Conservation (phyloP, 2,888 invertebrate species). For the Beris morrisii region DNA sequence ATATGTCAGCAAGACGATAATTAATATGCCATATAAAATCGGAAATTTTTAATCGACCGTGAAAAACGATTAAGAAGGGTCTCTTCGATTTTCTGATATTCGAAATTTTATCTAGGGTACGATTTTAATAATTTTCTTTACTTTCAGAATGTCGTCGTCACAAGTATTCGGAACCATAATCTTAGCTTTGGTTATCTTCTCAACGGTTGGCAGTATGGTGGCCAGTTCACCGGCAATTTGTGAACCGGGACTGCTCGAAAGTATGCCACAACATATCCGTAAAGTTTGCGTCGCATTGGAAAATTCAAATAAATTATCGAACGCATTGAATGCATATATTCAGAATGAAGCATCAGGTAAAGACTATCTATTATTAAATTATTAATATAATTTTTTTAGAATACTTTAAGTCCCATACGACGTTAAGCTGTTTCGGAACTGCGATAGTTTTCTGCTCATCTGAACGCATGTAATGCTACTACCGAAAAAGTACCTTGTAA, state of each 20-base stretch:
- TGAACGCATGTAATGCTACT: too few relatives aligned
- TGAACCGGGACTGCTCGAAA: constrained; percentile 61
- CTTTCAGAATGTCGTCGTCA: constrained; percentile 49
- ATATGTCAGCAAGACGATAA: too few relatives aligned
- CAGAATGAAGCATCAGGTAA: constrained; percentile 55
- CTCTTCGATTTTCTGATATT: too few relatives aligned
- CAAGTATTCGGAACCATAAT: constrained; percentile 46
- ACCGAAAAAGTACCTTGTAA: too few relatives aligned
- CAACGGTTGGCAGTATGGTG: constrained; percentile 43
- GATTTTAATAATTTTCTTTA: constrained; percentile 14
- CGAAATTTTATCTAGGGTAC: too few relatives aligned
- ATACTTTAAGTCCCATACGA: not conserved
- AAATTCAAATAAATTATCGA: constrained; percentile 53
- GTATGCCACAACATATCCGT: constrained; percentile 62
- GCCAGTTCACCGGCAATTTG: constrained; percentile 59
- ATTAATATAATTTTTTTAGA: not conserved
- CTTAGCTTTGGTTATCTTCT: constrained; percentile 42
- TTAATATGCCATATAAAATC: too few relatives aligned
- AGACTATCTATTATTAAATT: constrained; percentile 32
- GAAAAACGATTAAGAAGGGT: too few relatives aligned
- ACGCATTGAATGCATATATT: constrained; percentile 53
- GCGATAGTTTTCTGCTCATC: too few relatives aligned
- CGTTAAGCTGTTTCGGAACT: too few relatives aligned
- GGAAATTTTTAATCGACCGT: too few relatives aligned
- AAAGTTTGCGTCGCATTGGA: constrained; percentile 61